These are phyloP conservation scores for Esox niger DNA, from an alignment of 2,113 vertebrate genomes.

Conservation along the genomic window DNA sequence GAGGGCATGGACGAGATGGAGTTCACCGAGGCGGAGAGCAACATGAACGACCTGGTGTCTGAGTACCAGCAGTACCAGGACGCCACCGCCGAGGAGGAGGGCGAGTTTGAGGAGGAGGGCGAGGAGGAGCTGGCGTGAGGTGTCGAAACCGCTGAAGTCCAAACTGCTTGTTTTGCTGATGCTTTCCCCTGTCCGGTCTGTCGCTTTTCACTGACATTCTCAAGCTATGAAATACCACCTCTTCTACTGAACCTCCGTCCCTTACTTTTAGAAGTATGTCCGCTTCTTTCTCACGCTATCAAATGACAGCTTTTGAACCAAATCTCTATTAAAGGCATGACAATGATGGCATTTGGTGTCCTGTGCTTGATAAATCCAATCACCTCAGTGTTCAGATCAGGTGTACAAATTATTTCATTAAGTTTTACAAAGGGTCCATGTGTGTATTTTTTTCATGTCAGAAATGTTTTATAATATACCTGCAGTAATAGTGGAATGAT, in stretches of 20 bases:
- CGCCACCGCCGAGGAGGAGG: slow-evolving; percentile 84
- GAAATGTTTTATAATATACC: no score
- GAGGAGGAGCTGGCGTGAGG: slow-evolving; percentile 68
- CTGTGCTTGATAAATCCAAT: background rate
- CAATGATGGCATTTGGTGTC: background rate
- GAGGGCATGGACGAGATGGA: slow-evolving; percentile 83
- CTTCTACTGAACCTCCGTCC: no score
- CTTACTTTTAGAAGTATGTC: no score
- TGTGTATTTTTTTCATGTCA: no score
- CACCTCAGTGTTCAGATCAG: no score
- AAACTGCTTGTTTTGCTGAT: background rate
- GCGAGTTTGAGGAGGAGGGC: slow-evolving; percentile 84
- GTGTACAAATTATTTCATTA: no score
- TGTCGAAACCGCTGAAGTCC: no score
- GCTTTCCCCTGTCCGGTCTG: background rate
- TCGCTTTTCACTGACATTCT: background rate
- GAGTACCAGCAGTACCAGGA: slow-evolving; percentile 91
- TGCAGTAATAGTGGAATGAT: no score
- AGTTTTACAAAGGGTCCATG: no score
- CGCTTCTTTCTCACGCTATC: background rate
- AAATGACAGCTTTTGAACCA: background rate
- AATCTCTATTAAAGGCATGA: slow-evolving; percentile 20
- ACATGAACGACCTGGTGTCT: slow-evolving; percentile 84
- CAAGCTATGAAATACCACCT: background rate
- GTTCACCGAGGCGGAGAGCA: slow-evolving; percentile 76